These are phyloP conservation scores for Notodonta ziczac DNA, from an alignment of 2,888 invertebrate species.

Conservation along the genomic window DNA sequence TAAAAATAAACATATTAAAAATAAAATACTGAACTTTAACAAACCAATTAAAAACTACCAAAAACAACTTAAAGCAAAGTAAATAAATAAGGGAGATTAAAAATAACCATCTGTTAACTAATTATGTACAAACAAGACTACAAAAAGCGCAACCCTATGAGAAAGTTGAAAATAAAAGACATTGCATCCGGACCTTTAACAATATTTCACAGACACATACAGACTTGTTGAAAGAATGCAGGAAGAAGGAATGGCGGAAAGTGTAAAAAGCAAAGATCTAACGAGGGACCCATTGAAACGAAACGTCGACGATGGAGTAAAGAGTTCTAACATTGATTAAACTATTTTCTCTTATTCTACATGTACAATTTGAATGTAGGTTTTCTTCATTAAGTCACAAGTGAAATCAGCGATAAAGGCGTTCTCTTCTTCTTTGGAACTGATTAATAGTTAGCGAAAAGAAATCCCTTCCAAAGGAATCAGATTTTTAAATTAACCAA, in stretches of 20 bases:
- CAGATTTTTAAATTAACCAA: slow-evolving; percentile 61
- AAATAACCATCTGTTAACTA: slow-evolving; percentile 66
- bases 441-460: slow-evolving; percentile 11
- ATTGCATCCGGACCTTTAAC: slow-evolving; percentile 58
- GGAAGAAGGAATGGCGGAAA: slow-evolving; percentile 7
- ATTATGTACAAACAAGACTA: slow-evolving; percentile 65
- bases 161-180: slow-evolving; percentile 61
- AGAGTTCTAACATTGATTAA: neutral
- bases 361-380: neutral
- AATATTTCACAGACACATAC: slow-evolving; percentile 50
- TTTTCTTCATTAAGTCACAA: slow-evolving; percentile 3
- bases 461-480: slow-evolving; percentile 32
- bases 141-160: slow-evolving; percentile 65
- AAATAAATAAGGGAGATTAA: slow-evolving; percentile 59
- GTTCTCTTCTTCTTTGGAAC: neutral
- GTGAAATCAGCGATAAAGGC: neutral
- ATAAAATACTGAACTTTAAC: neutral
- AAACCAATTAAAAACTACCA: neutral
- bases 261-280: neutral
- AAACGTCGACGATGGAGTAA: neutral
- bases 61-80: neutral
- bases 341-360: too few species aligned
- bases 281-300: neutral
- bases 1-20: neutral
- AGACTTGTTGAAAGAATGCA: slow-evolving; percentile 20